Conservation (phyloP, 2,113 vertebrate genomes). For the Lanius ludovicianus region DNA sequence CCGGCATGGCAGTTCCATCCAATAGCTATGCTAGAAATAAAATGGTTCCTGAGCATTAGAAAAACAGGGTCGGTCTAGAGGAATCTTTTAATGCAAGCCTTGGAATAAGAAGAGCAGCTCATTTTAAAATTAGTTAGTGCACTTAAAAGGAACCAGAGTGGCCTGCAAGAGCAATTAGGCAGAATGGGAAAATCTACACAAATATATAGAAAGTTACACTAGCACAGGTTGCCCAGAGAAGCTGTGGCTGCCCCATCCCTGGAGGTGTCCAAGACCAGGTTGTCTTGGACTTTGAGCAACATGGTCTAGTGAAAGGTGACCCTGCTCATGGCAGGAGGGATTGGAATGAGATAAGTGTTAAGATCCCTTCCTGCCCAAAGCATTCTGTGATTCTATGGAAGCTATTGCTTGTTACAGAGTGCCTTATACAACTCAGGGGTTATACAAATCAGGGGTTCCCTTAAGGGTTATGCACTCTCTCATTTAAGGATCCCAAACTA, state of each 20-base stretch:
- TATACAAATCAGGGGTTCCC: not conserved
- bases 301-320: not conserved
- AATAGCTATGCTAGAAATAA: not conserved
- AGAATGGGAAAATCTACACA: not conserved
- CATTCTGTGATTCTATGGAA: not conserved
- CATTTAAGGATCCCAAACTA: not conserved
- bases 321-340: not conserved
- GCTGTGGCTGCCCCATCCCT: not conserved
- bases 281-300: not conserved
- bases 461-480: not conserved
- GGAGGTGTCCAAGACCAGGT: not conserved
- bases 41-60: not conserved
- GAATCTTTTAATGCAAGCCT: not conserved
- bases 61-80: not conserved
- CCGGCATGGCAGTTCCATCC: not conserved
- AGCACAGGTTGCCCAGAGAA: not conserved
- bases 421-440: not conserved
- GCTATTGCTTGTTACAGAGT: not conserved
- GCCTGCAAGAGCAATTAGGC: not conserved
- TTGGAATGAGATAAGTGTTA: not conserved
- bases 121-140: not conserved
- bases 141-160: not conserved
- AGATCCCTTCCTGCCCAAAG: not conserved
- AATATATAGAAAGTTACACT: not conserved
- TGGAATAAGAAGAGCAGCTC: not conserved